Base-by-base conservation (phyloP, 2,797 vertebrate species). In the Acestrorhynchus altus region DNA sequence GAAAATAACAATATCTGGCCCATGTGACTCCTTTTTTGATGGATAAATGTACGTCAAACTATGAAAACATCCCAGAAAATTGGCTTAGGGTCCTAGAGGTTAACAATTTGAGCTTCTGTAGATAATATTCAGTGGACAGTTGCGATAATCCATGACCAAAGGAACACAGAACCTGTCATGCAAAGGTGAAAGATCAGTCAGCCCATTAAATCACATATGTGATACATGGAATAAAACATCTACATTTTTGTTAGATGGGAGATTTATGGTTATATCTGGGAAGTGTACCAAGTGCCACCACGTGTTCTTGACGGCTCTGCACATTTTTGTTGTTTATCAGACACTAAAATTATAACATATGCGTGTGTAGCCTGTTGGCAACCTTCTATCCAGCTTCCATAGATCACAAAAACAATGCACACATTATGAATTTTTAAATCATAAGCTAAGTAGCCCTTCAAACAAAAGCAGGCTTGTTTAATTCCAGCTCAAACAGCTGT, bases 381-480 rank as follows among this genome's bases (percentile, higher is more conserved):
- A 49, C 6, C 16, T 39, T 2, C 35, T 42, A 47, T 28, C 16
- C 26, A 35, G 56, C 40, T 54, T 67, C 61, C 44, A 56, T 22
- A 52, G 42, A 54, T 52, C 52, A 39, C 74, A 61, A 79, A 76
- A 79, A 73, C 59, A 51, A 70, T 78, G 72, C 65, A 54, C 24
- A 75, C 68, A 31, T 61, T 63, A 69, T 61, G 20, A 60, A 68
- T 67, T 28, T 49, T 61, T 68, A 72, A 74, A 61, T 75, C 75
- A 72, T 46, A 52, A 56, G 9, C 52, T 57, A 65, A 75, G 75
- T 71, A 71, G 52, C 60, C 47, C 78, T 82, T 66, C 74, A 82
- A 77, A 82, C 74, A 68, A 79, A 81, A 39, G 71, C 74, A 72
- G 74, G 22, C 69, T 68, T 69, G 47, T 77, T 76, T 65, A 39